Evolutionary conservation across 2,113 vertebrate species (phyloP), one percentile per base, ranked within the genome.

Genomic region (Empidonax traillii): DNA sequence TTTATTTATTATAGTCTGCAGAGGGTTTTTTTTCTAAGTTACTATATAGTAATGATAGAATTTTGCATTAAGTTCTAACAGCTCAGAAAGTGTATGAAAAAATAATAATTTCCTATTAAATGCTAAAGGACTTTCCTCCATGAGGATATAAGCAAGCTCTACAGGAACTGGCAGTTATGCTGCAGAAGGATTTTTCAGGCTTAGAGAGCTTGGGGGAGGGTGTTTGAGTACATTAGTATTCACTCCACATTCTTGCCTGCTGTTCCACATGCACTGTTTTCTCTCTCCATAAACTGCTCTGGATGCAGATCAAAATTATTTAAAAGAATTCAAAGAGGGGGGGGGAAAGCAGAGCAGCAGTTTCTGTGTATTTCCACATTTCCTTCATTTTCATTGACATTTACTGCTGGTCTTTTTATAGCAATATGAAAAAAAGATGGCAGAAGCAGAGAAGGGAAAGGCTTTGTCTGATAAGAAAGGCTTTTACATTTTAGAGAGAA

Each of bases 281-380:
- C 56, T 90, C 68, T 76, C 37, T 95, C 53, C 80, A 81, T 65
- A 96, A 97, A 96, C 93, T 90, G 80, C 58, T 87, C 83, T 96
- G 92, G 92, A 90, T 90, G 73, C 73, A 93, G 88, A 94, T 85
- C 85, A 93, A 94, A 90, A 95, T 94, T 92, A 92, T 90, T 95
- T 90, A 78, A 86, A 92, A 90, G 77, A 93, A 95, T 95, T 95
- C 83, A 68, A 15, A 35, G 31, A 22, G 3, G 2, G 2, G 2
- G 21, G 59, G 82, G 77, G 62, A 63, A 12, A 33, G 1, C 39
- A 74, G 68, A 88, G 65, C 69, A 92, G 92, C 85, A 93, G 56
- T 94, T 95, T 94, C 88, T 72, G 10, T 90, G 58, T 84, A 65
- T 86, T 96, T 93, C 79, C 79, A 90, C 73, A 61, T 65, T 61